A percentile compares a stretch with the other conserved stretches of the same genome.
These are phyloP conservation scores for Sphaeridia pumilis DNA, from an alignment of 2,888 invertebrate genomes.

Conservation along the genomic window DNA sequence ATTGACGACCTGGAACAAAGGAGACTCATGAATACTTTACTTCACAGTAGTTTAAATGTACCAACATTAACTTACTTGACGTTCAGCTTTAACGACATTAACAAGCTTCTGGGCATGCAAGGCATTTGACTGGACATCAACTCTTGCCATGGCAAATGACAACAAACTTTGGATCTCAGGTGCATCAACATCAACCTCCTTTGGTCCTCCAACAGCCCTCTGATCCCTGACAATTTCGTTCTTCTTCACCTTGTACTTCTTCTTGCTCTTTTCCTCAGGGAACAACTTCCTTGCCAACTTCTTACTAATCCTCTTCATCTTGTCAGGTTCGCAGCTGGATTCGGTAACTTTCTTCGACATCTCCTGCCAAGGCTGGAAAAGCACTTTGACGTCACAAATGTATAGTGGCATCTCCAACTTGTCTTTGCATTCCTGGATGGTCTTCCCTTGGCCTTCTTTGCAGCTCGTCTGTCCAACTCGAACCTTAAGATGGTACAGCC, in stretches of 20 bases:
- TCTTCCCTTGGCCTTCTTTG: constrained; percentile 18
- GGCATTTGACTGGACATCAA: constrained; percentile 36
- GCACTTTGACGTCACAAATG: constrained; percentile 30
- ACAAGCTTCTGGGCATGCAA: constrained; percentile 36
- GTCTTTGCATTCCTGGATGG: constrained; percentile 25
- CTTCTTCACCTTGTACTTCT: neutral
- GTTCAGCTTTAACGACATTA: constrained; percentile 30
- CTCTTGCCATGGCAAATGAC: constrained; percentile 29
- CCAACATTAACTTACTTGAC: constrained; percentile 26
- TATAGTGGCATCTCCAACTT: constrained; percentile 21
- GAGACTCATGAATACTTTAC: neutral
- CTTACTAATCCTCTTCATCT: constrained; percentile 23
- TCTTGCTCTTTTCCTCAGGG: neutral
- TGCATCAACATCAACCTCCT: constrained; percentile 26
- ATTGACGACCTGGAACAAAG: constrained; percentile 42
- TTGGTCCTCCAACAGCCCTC: constrained; percentile 26
- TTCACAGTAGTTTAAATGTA: neutral
- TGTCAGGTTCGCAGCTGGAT: constrained; percentile 35
- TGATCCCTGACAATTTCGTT: constrained; percentile 3
- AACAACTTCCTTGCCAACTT: constrained; percentile 25
- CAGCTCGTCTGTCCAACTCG: constrained; percentile 46
- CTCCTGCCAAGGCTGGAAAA: constrained; percentile 35
- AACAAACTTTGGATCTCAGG: constrained; percentile 32
- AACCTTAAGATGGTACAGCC: constrained; percentile 48
- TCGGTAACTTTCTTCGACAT: constrained; percentile 36